A percentile compares a stretch with the other conserved stretches of the same genome.
These are phyloP conservation scores for Nomada ferruginata DNA, from an alignment of 2,888 invertebrate genomes.

Conservation along the genomic window DNA sequence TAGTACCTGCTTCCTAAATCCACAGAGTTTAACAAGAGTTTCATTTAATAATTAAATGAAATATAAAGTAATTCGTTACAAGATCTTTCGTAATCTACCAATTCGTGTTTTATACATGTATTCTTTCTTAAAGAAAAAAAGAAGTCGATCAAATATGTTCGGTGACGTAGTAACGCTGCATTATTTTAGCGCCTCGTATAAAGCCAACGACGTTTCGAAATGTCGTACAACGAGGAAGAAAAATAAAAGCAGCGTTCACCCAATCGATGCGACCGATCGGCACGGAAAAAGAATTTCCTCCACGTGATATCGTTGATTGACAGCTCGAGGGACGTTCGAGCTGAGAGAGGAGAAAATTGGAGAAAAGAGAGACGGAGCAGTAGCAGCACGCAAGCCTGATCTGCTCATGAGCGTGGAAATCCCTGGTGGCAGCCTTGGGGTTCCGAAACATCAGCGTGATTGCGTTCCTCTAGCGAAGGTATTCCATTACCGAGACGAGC, in stretches of 20 bases:
- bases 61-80: too few species aligned
- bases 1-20: too few species aligned
- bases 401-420: slow-evolving; percentile 83
- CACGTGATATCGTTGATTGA: slow-evolving; percentile 56
- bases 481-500: slow-evolving; percentile 82
- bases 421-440: slow-evolving; percentile 82
- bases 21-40: too few species aligned
- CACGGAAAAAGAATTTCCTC: slow-evolving; percentile 28
- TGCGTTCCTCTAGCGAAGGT: slow-evolving; percentile 82
- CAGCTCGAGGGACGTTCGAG: slow-evolving; percentile 25
- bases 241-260: background rate
- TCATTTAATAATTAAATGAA: too few species aligned
- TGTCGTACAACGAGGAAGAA: background rate
- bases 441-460: slow-evolving; percentile 84
- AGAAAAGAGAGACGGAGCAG: slow-evolving; percentile 67
- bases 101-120: too few species aligned
- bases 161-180: too few species aligned
- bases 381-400: slow-evolving; percentile 80
- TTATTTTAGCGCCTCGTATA: too few species aligned
- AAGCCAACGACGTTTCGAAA: too few species aligned
- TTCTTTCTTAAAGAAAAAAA: too few species aligned
- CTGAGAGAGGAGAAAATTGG: slow-evolving; percentile 42
- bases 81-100: too few species aligned
- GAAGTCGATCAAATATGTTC: too few species aligned
- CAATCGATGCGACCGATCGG: slow-evolving; percentile 4